Evolutionary conservation across 2,113 vertebrate species (phyloP).

Genomic region (Atractosteus spatula): DNA sequence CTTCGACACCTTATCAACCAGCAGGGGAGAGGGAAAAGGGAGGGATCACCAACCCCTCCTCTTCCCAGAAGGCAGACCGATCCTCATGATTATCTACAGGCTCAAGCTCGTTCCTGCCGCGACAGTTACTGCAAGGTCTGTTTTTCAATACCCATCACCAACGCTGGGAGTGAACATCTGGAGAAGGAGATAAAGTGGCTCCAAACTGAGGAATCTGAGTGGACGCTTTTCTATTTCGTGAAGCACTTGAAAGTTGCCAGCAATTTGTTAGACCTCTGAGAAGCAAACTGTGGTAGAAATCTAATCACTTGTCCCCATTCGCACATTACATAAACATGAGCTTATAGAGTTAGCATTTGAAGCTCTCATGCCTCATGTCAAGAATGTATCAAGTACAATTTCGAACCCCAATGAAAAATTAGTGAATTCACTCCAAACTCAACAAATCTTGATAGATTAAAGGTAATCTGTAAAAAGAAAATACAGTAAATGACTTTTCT

Average conservation of each 20-base stretch:
- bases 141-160: conserved; percentile 57
- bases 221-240: conserved; percentile 30
- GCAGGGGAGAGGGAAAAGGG: conserved; percentile 7
- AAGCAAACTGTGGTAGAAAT: conserved; percentile 44
- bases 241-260: conserved; percentile 49
- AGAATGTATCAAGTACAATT: conserved; percentile 60
- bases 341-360: conserved; percentile 59
- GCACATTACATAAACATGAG: conserved; percentile 55
- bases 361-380: conserved; percentile 54
- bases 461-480: conserved; percentile 47
- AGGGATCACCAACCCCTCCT: conserved; percentile 44
- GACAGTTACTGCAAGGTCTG: conserved; percentile 52
- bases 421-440: conserved; percentile 32
- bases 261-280: conserved; percentile 35
- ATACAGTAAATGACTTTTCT: not conserved
- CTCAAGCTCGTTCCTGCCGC: conserved; percentile 42
- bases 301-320: conserved; percentile 56
- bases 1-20: conserved; percentile 42
- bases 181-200: conserved; percentile 57
- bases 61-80: conserved; percentile 35
- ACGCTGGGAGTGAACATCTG: conserved; percentile 45
- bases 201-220: conserved; percentile 56
- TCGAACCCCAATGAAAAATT: conserved; percentile 53
- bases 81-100: conserved; percentile 50
- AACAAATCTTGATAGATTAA: conserved; percentile 48